Percentiles rank a stretch among this genome's conserved stretches.
Evolutionary conservation across 2,888 invertebrate species (phyloP).

Genomic region (Lithophane socia): DNA sequence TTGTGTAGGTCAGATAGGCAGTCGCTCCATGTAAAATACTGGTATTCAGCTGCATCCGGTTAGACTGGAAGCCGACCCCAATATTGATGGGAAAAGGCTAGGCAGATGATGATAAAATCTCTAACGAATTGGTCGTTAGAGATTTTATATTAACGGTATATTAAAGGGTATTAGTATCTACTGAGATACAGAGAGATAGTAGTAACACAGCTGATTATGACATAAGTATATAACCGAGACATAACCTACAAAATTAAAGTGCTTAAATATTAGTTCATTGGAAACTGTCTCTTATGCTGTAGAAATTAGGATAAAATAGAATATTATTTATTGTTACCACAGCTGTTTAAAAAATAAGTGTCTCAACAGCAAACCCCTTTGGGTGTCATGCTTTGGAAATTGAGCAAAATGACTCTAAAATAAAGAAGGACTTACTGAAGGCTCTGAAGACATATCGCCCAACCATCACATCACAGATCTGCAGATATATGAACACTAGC

Average conservation of each 20-base stretch:
- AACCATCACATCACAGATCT: constrained; percentile 81
- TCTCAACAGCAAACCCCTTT: not conserved
- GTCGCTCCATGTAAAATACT: too few relatives aligned
- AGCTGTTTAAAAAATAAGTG: not conserved
- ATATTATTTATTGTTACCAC: not conserved
- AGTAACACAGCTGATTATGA: not conserved
- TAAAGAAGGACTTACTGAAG: constrained; percentile 78
- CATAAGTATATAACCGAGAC: not conserved
- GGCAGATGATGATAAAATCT: too few relatives aligned
- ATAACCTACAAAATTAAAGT: constrained; percentile 24
- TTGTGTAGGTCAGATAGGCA: too few relatives aligned
- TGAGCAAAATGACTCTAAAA: not conserved
- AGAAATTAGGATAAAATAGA: not conserved
- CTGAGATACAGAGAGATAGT: constrained; percentile 17
- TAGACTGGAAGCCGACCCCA: too few relatives aligned
- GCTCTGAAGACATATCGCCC: constrained; percentile 78
- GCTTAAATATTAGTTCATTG: not conserved
- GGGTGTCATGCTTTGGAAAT: not conserved
- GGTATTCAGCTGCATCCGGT: too few relatives aligned
- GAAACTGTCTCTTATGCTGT: too few relatives aligned
- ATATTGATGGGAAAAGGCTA: too few relatives aligned
- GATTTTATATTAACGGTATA: too few relatives aligned
- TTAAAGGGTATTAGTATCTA: too few relatives aligned
- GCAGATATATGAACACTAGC: constrained; percentile 79
- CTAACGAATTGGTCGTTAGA: too few relatives aligned